Evolutionary conservation across 2,797 vertebrate genomes (phyloP).

Genomic region (Phoeniculus purpureus): DNA sequence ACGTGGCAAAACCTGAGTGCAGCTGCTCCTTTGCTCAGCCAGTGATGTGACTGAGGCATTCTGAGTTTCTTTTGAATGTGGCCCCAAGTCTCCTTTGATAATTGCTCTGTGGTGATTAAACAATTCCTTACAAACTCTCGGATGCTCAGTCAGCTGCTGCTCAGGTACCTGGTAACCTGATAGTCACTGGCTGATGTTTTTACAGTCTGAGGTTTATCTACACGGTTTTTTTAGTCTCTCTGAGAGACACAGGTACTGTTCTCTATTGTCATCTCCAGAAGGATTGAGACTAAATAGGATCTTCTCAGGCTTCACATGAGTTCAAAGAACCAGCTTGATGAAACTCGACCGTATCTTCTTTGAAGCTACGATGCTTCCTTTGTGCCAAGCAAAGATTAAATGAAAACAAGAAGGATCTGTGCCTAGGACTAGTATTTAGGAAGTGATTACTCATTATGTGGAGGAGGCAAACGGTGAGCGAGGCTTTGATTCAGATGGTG

Average conservation of each 20-base stretch:
- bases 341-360: neutral
- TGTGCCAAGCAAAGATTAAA: neutral
- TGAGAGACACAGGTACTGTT: neutral
- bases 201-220: neutral
- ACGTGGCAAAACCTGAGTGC: neutral
- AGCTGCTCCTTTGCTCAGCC: neutral
- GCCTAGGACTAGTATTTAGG: neutral
- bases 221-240: neutral
- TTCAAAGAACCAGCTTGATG: neutral
- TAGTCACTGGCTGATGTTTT: neutral
- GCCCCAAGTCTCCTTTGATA: neutral
- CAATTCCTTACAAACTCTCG: neutral
- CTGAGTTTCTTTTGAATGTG: neutral
- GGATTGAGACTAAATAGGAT: neutral
- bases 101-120: neutral
- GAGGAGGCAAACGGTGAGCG: neutral
- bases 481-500: accelerated
- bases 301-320: neutral
- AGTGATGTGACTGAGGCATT: neutral
- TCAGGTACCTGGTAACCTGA: no score
- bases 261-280: neutral
- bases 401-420: neutral
- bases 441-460: neutral
- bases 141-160: neutral
- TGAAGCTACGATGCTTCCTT: neutral